phyloP scores from a whole-genome alignment of 2,113 vertebrate species.

The Ophthalmolycus amberensis region DNA sequence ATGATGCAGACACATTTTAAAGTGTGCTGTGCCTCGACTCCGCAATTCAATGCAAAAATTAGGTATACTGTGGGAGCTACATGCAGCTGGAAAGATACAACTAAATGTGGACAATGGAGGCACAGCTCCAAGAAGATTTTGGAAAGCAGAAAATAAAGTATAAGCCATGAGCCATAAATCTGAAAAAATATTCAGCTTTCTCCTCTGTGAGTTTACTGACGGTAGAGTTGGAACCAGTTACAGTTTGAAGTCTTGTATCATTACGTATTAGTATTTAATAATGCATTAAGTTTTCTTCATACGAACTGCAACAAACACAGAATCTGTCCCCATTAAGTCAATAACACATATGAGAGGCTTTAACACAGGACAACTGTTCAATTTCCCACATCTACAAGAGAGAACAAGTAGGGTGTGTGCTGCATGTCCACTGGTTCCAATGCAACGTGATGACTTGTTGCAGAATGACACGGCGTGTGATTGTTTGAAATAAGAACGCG shows the following conservation, averaged over 20 bases:
- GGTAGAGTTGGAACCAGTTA: not conserved
- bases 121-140: slow-evolving; percentile 34
- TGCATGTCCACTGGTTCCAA: not conserved
- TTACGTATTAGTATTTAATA: not conserved
- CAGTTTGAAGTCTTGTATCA: not conserved
- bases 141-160: slow-evolving; percentile 26
- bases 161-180: slow-evolving; percentile 34
- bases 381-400: not conserved
- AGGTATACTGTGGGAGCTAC: not conserved
- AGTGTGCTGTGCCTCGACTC: not conserved
- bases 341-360: not conserved
- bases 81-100: slow-evolving; percentile 27
- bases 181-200: slow-evolving; percentile 7
- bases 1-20: not conserved
- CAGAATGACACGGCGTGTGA: not conserved
- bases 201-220: not conserved
- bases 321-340: not conserved
- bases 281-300: not conserved
- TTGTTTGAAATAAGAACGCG: not conserved
- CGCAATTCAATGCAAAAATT: not conserved
- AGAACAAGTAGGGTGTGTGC: not conserved
- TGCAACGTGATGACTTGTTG: slow-evolving; percentile 12
- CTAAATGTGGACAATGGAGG: slow-evolving; percentile 25
- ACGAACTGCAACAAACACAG: not conserved
- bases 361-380: not conserved